Percentiles rank a stretch among this genome's conserved stretches.
These are phyloP conservation scores for Aphidius colemani DNA, from an alignment of 2,888 invertebrate species.

Conservation along the genomic window DNA sequence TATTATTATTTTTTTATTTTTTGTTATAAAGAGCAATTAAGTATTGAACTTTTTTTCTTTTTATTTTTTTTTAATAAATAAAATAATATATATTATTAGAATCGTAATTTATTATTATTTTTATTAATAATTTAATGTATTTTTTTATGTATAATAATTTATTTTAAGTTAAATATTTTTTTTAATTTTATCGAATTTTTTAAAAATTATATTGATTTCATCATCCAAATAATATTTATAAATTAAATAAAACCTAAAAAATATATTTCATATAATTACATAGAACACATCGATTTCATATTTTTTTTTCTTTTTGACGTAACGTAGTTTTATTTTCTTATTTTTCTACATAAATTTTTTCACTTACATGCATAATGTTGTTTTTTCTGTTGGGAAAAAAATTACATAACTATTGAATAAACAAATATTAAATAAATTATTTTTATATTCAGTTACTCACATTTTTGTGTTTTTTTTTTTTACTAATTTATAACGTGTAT, in stretches of 20 bases:
- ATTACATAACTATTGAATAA: too few relatives aligned
- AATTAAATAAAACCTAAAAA: too few relatives aligned
- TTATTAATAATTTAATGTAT: not conserved
- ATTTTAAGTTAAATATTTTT: too few relatives aligned
- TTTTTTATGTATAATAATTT: too few relatives aligned
- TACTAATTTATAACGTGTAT: too few relatives aligned
- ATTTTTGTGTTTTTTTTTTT: too few relatives aligned
- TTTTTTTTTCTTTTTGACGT: constrained; percentile 17
- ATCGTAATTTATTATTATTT: constrained; percentile 1
- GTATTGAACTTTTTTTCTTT: not conserved
- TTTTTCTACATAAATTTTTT: not conserved
- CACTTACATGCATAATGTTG: too few relatives aligned
- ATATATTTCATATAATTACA: constrained; percentile 10
- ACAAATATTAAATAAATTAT: not conserved
- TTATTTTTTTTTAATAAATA: constrained; percentile 9
- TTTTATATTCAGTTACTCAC: not conserved
- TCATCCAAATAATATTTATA: too few relatives aligned
- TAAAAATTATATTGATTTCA: too few relatives aligned
- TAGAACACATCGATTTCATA: constrained; percentile 11
- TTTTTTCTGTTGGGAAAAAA: too few relatives aligned
- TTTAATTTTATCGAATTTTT: too few relatives aligned
- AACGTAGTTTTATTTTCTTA: constrained; percentile 1
- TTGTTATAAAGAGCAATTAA: constrained; percentile 4
- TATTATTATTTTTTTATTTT: constrained; percentile 11
- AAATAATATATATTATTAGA: constrained; percentile 6